Conservation (phyloP, 2,113 vertebrate species). For the Illadopsis cleaveri region DNA sequence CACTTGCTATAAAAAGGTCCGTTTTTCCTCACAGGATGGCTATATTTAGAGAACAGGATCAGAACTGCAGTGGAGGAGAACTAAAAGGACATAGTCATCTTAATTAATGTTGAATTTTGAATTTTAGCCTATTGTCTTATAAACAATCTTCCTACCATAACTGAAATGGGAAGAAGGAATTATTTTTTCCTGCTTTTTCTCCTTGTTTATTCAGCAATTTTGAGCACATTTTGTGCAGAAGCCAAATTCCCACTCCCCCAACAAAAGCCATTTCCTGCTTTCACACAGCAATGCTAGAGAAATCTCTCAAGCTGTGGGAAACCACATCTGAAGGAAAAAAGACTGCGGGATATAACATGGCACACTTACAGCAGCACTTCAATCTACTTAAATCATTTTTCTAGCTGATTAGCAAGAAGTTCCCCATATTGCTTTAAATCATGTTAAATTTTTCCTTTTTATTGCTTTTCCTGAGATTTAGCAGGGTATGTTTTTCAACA, state of each 20-base stretch:
- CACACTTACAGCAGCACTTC: conserved; percentile 32
- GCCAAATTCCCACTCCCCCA: conserved; percentile 40
- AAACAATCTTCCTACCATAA: neutral
- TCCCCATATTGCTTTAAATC: conserved; percentile 7
- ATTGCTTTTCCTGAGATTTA: neutral
- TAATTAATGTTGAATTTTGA: neutral
- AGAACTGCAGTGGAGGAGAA: neutral
- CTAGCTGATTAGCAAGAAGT: conserved; percentile 33
- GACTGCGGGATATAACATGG: neutral
- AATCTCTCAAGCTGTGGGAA: conserved; percentile 51
- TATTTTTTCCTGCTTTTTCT: conserved; percentile 5
- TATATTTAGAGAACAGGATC: neutral
- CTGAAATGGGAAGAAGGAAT: neutral
- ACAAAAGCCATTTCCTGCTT: conserved; percentile 63
- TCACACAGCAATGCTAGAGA: conserved; percentile 21
- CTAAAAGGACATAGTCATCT: neutral
- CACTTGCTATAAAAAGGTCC: neutral
- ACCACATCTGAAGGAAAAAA: conserved; percentile 50
- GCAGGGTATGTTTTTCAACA: neutral
- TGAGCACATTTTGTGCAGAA: conserved; percentile 19
- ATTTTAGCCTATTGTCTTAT: neutral
- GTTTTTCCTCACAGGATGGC: neutral
- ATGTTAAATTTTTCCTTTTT: neutral
- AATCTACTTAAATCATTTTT: conserved; percentile 10
- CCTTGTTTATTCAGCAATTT: conserved; percentile 20